A percentile compares a stretch with the other conserved stretches of the same genome.
Evolutionary conservation across 2,113 vertebrate species (phyloP).

Genomic region (Mesitornis unicolor): DNA sequence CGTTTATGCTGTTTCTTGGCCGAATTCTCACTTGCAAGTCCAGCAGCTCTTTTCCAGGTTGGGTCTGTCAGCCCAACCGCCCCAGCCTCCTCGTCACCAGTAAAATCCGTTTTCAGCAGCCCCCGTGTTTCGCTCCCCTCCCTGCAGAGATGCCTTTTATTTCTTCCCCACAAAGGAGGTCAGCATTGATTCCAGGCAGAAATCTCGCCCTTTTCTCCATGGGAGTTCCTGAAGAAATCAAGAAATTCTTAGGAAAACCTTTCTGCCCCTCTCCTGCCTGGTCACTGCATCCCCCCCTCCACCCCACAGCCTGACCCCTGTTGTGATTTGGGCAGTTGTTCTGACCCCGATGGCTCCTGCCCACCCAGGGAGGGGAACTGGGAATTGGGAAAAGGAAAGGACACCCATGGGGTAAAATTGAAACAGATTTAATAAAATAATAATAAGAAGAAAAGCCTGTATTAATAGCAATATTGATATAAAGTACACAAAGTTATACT

Average conservation of each 20-base stretch:
- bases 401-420: too few species aligned
- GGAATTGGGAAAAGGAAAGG: too few species aligned
- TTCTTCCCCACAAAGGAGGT: background rate
- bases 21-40: background rate
- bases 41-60: background rate
- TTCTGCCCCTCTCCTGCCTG: background rate
- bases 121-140: too few species aligned
- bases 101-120: background rate
- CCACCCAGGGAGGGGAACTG: too few species aligned
- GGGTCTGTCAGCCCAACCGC: background rate
- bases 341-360: too few species aligned
- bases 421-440: too few species aligned
- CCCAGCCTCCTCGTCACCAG: background rate
- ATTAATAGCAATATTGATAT: too few species aligned
- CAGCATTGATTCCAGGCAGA: background rate
- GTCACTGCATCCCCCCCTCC: too few species aligned
- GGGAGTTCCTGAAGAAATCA: background rate
- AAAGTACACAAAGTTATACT: too few species aligned
- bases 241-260: accelerated
- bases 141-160: background rate
- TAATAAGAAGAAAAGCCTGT: too few species aligned
- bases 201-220: background rate
- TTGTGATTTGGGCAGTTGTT: too few species aligned
- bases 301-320: background rate
- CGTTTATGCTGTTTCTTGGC: background rate